A percentile compares a stretch with the other conserved stretches of the same genome.
Conservation (phyloP, 2,888 invertebrate genomes). For the Lacanobia oleracea region DNA sequence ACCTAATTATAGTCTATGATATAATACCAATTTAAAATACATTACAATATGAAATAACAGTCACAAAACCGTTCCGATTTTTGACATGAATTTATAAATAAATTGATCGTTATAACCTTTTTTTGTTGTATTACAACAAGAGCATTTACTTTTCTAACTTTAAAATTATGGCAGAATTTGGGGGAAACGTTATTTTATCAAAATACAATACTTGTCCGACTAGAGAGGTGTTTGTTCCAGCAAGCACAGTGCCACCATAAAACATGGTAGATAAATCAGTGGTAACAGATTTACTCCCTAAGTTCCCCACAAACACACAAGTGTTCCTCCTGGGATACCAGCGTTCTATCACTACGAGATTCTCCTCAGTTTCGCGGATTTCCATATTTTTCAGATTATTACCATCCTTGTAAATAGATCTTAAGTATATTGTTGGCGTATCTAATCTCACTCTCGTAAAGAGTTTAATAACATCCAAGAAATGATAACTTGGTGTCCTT, state of each 20-base stretch:
- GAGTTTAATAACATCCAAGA: slow-evolving; percentile 89
- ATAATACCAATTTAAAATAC: slow-evolving; percentile 13
- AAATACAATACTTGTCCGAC: slow-evolving; percentile 84
- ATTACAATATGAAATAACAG: not conserved
- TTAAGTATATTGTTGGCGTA: slow-evolving; percentile 94
- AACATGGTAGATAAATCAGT: slow-evolving; percentile 94
- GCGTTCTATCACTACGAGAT: slow-evolving; percentile 93
- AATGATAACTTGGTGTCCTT: slow-evolving; percentile 87
- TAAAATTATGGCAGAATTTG: slow-evolving; percentile 84
- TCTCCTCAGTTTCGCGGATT: slow-evolving; percentile 91
- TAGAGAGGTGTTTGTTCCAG: slow-evolving; percentile 81
- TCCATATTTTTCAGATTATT: slow-evolving; percentile 92
- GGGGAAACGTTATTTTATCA: slow-evolving; percentile 83
- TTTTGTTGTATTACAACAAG: not conserved
- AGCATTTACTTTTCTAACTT: slow-evolving; percentile 83
- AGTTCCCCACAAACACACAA: slow-evolving; percentile 94
- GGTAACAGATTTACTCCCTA: slow-evolving; percentile 91
- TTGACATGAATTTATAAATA: slow-evolving; percentile 9
- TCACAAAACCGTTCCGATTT: not conserved
- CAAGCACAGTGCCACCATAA: slow-evolving; percentile 92
- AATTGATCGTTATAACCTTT: slow-evolving; percentile 3
- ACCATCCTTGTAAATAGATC: slow-evolving; percentile 92
- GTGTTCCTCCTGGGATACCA: slow-evolving; percentile 95
- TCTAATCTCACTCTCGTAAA: slow-evolving; percentile 91
- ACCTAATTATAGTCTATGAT: not conserved